Percentiles rank a stretch among this genome's conserved stretches.
phyloP scores from a whole-genome alignment of 2,888 invertebrate species.

The Protonemura montana region DNA sequence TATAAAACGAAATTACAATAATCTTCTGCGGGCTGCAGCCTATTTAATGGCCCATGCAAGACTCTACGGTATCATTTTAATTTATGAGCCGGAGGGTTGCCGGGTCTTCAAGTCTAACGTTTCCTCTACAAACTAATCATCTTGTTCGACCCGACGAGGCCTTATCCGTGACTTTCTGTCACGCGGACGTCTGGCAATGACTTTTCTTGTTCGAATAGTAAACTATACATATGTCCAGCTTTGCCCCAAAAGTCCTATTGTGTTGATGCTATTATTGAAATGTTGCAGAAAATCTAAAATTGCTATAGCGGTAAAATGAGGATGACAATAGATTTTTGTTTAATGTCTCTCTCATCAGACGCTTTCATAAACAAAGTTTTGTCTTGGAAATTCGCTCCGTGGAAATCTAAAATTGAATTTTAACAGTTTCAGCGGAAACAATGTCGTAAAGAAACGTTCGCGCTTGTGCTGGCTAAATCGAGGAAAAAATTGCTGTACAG shows the following conservation, averaged over 20 bases:
- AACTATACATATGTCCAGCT: not conserved
- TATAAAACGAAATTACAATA: constrained; percentile 15
- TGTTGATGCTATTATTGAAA: not conserved
- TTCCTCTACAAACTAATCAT: not conserved
- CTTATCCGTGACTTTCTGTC: not conserved
- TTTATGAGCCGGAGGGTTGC: not conserved
- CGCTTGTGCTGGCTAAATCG: not conserved
- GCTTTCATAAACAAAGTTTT: constrained; percentile 7
- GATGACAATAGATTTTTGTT: constrained; percentile 27
- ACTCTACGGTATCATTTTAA: constrained; percentile 20
- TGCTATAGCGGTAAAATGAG: constrained; percentile 3
- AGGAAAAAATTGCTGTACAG: not conserved
- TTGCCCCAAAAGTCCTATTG: constrained; percentile 16
- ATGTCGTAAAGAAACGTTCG: not conserved
- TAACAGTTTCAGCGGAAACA: not conserved
- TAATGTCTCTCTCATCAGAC: constrained; percentile 1
- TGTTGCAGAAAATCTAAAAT: constrained; percentile 31
- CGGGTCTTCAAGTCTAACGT: not conserved
- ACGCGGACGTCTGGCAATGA: not conserved
- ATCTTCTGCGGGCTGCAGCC: constrained; percentile 1
- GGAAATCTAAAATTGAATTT: not conserved
- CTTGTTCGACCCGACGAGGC: not conserved
- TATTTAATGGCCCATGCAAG: constrained; percentile 7
- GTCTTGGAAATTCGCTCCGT: not conserved
- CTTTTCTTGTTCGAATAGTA: not conserved